Base-by-base conservation (phyloP, 2,113 vertebrate genomes). In the Hyla sarda region DNA sequence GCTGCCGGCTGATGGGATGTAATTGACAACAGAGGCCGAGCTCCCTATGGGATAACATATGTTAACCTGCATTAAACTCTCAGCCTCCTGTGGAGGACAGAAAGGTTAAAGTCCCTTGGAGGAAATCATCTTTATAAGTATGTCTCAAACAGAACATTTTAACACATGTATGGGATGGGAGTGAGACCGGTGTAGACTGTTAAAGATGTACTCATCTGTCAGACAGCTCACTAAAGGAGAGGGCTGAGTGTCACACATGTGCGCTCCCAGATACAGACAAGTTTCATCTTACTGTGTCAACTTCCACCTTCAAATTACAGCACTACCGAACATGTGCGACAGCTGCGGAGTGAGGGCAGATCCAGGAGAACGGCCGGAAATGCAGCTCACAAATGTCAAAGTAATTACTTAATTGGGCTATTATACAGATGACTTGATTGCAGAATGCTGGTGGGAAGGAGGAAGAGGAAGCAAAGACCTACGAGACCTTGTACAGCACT, bases 1-100 rank as follows among this genome's bases (percentile, higher is more conserved):
- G n/a, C 84, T 56, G 62, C 52, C 62, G 50, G 84, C 32, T 72
- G 65, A 81, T 80, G 65, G 62, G n/a, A 23, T 60, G 77, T 87
- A 82, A 87, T 82, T 81, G 85, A 87, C 77, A 87, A 72, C 77
- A 74, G 84, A 86, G 74, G 84, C 50, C 28, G 52, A 21, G 30
- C 25, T 86, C 77, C 85, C 77, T 3, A 21, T 48, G 67, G 78
- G 67, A 74, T 82, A 60, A 87, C 85, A 87, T 72, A 82, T 87
- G 77, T 82, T 82, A 87, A 87, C 85, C 85, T 82, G 67, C 52
- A 13, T 74, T 87, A 87, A 87, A 87, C 85, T 78, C 69, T 82
- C 69, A 60, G 67, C 69, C 77, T 87, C 85, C 67, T 74, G 78
- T 50, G 78, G 67, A 72, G 52, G 67, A 82, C 85, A 50, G 67